Evolutionary conservation across 2,888 invertebrate species (phyloP).

Genomic region (Kryphioiulus occultus): DNA sequence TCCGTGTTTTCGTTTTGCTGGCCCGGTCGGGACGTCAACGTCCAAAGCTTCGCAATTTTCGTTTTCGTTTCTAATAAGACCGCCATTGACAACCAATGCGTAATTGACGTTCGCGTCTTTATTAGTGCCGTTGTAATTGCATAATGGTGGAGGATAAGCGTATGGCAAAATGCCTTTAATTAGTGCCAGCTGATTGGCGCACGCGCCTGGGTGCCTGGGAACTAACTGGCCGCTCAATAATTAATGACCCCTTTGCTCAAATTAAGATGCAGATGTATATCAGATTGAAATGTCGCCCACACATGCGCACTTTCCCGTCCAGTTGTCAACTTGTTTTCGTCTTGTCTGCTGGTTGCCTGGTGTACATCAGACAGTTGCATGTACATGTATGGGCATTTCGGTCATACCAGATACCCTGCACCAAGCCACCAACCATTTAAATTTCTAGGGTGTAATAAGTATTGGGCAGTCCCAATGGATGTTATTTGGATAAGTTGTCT

Average conservation of each 20-base stretch:
- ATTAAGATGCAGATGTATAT: not conserved
- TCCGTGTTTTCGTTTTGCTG: not conserved
- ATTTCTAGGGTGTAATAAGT: too few relatives aligned
- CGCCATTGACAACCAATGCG: not conserved
- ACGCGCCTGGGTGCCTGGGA: not conserved
- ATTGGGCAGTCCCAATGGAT: too few relatives aligned
- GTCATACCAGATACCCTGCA: too few relatives aligned
- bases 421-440: too few relatives aligned
- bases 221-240: not conserved
- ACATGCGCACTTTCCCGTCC: not conserved
- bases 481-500: too few relatives aligned
- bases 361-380: too few relatives aligned
- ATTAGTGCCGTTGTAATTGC: not conserved
- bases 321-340: not conserved
- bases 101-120: not conserved
- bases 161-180: not conserved
- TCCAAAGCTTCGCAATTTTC: not conserved
- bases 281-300: not conserved
- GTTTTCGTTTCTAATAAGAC: not conserved
- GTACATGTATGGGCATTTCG: too few relatives aligned
- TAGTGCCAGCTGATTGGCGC: not conserved
- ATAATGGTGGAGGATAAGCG: not conserved
- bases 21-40: not conserved
- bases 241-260: not conserved
- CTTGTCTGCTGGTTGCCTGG: too few relatives aligned